Evolutionary conservation across 1,140 invertebrate genomes (phyloP), one percentile per base, ranked within the genome.

Genomic region (Matsumurasca onukii): DNA sequence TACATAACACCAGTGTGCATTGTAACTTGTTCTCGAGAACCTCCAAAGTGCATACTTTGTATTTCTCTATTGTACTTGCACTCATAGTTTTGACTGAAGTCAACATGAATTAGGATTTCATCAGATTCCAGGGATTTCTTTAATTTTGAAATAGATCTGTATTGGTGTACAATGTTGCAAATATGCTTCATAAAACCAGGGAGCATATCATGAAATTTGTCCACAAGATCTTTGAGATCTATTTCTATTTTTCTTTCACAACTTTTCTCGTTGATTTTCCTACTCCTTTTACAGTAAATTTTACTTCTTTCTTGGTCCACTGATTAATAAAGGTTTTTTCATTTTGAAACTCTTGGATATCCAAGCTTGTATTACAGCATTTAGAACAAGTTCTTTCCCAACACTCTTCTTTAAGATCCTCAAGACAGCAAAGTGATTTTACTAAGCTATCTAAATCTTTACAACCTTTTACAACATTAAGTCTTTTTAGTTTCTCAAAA

Each of bases 21-120:
- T n/a, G n/a, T n/a, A n/a, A n/a, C n/a, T 70, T 78, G 76, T 45
- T 70, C 67, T 63, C 73, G 71, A 9, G 73, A 76, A 13, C 65
- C 73, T n/a, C 75, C 73, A 64, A 78, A 78, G 49, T 75, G 74
- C 5, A 70, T 68, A 30, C 73, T 72, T 73, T 79, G 77, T 30
- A 79, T 76, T 73, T 77, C 74, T 48, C 73, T 71, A 30, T 52
- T 61, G 69, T 78, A 78, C 70, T 79, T 78, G 31, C 70, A 74
- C 13, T 63, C 71, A 69, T 75, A 77, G 61, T 79, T 79, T 66
- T 78, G 70, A 31, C 71, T 72, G 70, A 78, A 78, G 69, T 79
- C 76, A 52, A 78, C 73, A 63, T 76, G 74, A 45, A 77, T 74
- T 31, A 73, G 66, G 31, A 73, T 39, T 72, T 77, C 74, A 52